Percentiles rank a stretch among this genome's conserved stretches.
Conservation (phyloP, 2,113 vertebrate species). For the Pungitius pungitius region DNA sequence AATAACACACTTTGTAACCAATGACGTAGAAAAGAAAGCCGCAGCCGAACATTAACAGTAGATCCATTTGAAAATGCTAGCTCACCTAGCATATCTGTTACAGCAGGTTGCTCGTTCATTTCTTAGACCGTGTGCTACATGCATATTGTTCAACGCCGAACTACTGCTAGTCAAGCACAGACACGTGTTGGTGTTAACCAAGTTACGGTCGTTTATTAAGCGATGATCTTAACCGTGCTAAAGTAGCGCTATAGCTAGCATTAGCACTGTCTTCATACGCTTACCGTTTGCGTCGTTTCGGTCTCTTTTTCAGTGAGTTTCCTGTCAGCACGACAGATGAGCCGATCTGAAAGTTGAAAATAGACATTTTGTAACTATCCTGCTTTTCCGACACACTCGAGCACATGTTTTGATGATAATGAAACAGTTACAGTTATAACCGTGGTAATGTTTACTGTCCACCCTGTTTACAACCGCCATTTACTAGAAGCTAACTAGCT, state of each 20-base stretch:
- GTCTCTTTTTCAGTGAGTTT: constrained; percentile 24
- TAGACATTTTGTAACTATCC: constrained; percentile 75
- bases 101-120: background rate
- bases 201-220: too few relatives aligned
- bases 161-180: fast-evolving
- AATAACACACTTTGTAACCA: background rate
- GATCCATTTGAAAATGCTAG: background rate
- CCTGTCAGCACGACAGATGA: constrained; percentile 41
- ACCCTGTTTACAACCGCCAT: constrained; percentile 74
- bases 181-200: background rate
- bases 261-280: background rate
- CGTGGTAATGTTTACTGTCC: constrained; percentile 74
- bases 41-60: background rate
- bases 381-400: constrained; percentile 60
- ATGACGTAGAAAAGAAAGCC: background rate
- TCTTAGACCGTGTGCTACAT: background rate
- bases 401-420: constrained; percentile 76
- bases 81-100: background rate
- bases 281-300: constrained; percentile 61
- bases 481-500: constrained; percentile 37
- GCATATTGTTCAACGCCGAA: background rate
- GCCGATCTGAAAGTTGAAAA: constrained; percentile 80
- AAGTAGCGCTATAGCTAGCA: background rate
- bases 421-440: constrained; percentile 78
- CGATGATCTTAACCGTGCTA: background rate